Conservation (phyloP, 2,888 invertebrate genomes). For the Lutraria lutraria region DNA sequence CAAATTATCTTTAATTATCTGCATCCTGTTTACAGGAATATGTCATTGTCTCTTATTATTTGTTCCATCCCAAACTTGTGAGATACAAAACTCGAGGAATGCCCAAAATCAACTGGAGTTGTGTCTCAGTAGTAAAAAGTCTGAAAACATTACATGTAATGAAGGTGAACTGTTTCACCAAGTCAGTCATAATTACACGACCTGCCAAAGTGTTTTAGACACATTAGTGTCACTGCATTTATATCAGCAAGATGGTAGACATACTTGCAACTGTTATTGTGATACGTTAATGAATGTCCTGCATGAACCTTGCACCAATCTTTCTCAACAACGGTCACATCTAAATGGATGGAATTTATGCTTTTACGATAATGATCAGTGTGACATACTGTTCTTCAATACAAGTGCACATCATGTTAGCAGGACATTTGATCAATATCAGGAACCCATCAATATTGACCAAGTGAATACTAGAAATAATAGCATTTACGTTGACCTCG, state of each 20-base stretch:
- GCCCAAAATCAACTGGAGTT: background rate
- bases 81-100: background rate
- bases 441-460: too few relatives aligned
- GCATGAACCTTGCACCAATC: background rate
- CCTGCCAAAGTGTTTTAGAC: background rate
- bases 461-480: too few relatives aligned
- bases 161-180: background rate
- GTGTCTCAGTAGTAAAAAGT: background rate
- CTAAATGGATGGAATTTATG: background rate
- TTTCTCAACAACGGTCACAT: background rate
- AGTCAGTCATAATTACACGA: background rate
- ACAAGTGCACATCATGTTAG: background rate
- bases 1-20: slow-evolving; percentile 93
- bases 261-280: background rate
- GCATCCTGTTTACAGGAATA: slow-evolving; percentile 92
- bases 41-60: slow-evolving; percentile 92
- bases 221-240: background rate
- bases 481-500: too few relatives aligned
- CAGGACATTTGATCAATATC: background rate
- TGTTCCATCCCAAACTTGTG: slow-evolving; percentile 78
- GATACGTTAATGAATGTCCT: background rate
- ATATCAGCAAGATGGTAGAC: background rate
- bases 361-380: background rate
- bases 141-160: background rate
- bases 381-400: background rate